A percentile compares a stretch with the other conserved stretches of the same genome.
Evolutionary conservation across 1,140 invertebrate species (phyloP).

Genomic region (Leucophenga varia): DNA sequence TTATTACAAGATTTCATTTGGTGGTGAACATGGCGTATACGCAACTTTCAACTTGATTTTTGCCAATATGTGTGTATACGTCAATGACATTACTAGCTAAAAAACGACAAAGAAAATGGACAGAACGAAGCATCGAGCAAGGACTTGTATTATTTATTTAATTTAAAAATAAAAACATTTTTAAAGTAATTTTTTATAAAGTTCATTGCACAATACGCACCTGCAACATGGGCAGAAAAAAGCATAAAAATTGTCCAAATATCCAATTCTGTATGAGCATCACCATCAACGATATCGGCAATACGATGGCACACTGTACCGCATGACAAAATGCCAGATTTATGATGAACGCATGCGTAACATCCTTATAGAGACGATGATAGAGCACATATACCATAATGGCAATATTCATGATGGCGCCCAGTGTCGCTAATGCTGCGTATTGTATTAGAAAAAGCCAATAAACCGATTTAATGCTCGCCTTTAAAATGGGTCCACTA

Average conservation of each 20-base stretch:
- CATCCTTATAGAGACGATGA: constrained; percentile 64
- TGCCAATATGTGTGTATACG: too few relatives aligned
- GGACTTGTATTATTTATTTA: too few relatives aligned
- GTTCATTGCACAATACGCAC: too few relatives aligned
- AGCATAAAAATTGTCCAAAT: constrained; percentile 74
- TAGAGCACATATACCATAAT: constrained; percentile 65
- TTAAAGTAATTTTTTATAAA: too few relatives aligned
- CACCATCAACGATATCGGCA: constrained; percentile 69
- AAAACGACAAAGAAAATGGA: too few relatives aligned
- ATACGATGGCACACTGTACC: constrained; percentile 66
- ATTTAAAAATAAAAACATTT: too few relatives aligned
- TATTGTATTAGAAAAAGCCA: constrained; percentile 69
- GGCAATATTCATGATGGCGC: constrained; percentile 62
- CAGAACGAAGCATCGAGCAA: background rate
- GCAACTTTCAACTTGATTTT: too few relatives aligned
- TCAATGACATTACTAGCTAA: too few relatives aligned
- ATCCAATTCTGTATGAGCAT: constrained; percentile 74
- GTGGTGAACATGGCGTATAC: too few relatives aligned
- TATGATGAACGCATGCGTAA: constrained; percentile 67
- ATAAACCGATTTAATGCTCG: constrained; percentile 61
- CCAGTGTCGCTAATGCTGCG: constrained; percentile 61
- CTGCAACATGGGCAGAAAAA: constrained; percentile 74
- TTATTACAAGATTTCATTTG: too few relatives aligned
- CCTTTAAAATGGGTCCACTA: constrained; percentile 44
- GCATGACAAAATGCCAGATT: constrained; percentile 70